Conservation (phyloP, 2,113 vertebrate genomes). For the Pandion haliaetus region DNA sequence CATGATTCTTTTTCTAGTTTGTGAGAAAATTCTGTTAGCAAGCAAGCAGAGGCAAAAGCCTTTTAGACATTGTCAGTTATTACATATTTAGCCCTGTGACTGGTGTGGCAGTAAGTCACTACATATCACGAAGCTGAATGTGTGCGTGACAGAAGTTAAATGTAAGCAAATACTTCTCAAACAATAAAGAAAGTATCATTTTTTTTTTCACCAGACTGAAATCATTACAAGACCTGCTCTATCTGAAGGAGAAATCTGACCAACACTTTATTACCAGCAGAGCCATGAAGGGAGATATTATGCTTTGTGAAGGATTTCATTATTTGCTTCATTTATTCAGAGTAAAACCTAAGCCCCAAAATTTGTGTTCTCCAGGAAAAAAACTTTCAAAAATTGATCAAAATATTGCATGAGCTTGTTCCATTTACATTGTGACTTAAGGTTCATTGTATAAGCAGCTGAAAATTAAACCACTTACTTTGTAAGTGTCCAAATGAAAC, state of each 20-base stretch:
- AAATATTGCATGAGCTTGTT: not conserved
- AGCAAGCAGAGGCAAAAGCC: not conserved
- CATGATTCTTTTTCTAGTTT: not conserved
- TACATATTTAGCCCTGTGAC: not conserved
- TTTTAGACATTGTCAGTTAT: not conserved
- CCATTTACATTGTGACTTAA: not conserved
- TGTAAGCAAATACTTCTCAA: not conserved
- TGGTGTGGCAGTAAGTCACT: not conserved
- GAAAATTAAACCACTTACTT: not conserved
- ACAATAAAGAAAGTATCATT: not conserved
- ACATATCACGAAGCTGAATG: not conserved
- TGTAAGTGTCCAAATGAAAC: not conserved
- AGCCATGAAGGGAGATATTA: not conserved
- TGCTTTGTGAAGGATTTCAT: not conserved
- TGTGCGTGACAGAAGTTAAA: not conserved
- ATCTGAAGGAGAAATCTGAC: not conserved
- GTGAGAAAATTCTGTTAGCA: not conserved
- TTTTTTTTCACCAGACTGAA: not conserved
- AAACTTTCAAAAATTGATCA: not conserved
- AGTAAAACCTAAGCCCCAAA: not conserved
- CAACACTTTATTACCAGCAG: not conserved
- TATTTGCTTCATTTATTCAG: not conserved
- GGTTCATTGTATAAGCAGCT: not conserved
- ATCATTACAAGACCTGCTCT: not conserved
- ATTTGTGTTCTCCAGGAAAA: not conserved